Evolutionary conservation across 64 coral and sea anemone species (phyloP), one percentile per base, ranked within the genome.

Genomic region (Stichodactyla helianthus): DNA sequence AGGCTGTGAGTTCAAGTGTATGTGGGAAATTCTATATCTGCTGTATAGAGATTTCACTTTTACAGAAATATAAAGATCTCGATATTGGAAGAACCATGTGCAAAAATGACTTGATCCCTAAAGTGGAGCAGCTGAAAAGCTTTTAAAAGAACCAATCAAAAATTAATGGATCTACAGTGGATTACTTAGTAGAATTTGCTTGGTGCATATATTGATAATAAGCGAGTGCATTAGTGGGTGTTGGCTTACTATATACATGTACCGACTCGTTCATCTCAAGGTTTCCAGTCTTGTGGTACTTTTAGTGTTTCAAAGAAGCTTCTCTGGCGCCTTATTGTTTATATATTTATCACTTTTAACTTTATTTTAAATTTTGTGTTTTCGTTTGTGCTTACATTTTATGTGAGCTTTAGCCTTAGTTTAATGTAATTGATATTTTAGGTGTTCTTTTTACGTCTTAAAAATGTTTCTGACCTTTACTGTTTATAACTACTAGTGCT

Each of bases 81-180:
- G 25, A 74, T 74, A 74, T 74, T 74, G 68, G 26, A 74, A 31
- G 7, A 74, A 31, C 25, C 68, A 74, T 74, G 25, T 31, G 68
- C 25, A 28, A 31, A 27, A 74, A 70, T 20, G 65, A 70, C 7
- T 31, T 74, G n/a, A 74, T 26, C 25, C 68, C 10, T 74, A 74
- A 74, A 74, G 68, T 74, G 68, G 68, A 8, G 25, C 7, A 74
- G 10, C 68, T 44, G 27, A 27, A 74, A 74, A 74, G 68, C 68
- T 74, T 74, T 74, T 74, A 74, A 74, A 74, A 26, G 68, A 74
- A 74, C 25, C 68, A 74, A 74, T 74, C 23, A 70, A 7, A 20
- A 70, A n/a, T 70, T 7, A 70, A 70, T 70, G 65, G 19, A 70
- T 70, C 6, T 70, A 25, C 20, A 5, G 8, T 70, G 65, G 18